Evolutionary conservation across 2,797 vertebrate species (phyloP), one percentile per base, ranked within the genome.

Genomic region (Atherinosoma microstoma): DNA sequence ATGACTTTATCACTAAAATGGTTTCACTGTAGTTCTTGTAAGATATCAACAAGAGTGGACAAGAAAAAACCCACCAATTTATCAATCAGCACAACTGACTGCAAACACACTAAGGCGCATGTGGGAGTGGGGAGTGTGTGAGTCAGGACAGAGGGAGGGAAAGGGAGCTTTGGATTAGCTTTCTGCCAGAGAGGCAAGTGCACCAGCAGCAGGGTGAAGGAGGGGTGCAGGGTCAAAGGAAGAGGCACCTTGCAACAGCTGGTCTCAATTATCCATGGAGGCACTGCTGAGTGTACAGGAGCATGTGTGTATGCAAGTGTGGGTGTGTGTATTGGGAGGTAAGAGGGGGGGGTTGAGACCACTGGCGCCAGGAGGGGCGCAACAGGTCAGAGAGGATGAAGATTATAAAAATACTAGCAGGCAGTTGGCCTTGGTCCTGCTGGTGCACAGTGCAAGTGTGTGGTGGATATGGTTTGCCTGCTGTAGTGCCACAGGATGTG

Each of bases 181-280:
- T 71, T 83, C 73, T 78, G 85, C n/a, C 84, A 89, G 84, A 87
- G 89, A 93, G 80, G 91, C 93, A 94, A 95, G 94, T 94, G 94
- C 93, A 94, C 89, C 27, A 64, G 73, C 79, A 70, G 73, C 24
- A 69, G 81, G 75, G 86, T 70, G 86, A 78, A 36, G 67, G 71
- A 73, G 75, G 87, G 86, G 82, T 76, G 78, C 76, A 75, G 86
- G 86, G 90, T 87, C 62, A 80, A 89, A 83, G 85, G 80, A 87
- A 93, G 94, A 93, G 94, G 94, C 94, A 95, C 95, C 95, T 95
- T 95, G 92, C 94, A 95, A 94, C 95, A 95, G 94, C 95, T 95
- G 94, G 89, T 93, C 94, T 93, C 93, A 94, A 94, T 95, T 94
- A 94, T 92, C 91, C 84, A 69, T 80, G 89, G 90, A 88, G 84